Conservation (phyloP, 1,140 invertebrate species). For the Sinonovacula constricta region DNA sequence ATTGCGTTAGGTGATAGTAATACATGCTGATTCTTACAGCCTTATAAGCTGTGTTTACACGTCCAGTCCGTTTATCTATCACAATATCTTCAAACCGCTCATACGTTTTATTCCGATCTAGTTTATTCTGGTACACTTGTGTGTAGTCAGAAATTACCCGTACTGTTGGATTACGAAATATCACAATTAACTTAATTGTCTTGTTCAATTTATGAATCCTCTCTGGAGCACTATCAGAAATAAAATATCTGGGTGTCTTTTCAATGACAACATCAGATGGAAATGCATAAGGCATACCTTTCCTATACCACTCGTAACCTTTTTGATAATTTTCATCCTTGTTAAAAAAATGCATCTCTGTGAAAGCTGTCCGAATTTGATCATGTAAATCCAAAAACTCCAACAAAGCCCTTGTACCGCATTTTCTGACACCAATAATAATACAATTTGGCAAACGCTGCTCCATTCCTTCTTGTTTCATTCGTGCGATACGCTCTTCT, state of each 20-base stretch:
- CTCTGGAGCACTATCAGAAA: conserved; percentile 85
- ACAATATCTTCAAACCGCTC: conserved; percentile 72
- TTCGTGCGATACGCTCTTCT: conserved; percentile 17
- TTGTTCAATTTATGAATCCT: conserved; percentile 93
- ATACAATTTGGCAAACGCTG: conserved; percentile 66
- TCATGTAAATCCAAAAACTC: conserved; percentile 77
- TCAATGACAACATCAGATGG: conserved; percentile 79
- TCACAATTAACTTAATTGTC: conserved; percentile 90
- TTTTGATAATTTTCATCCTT: conserved; percentile 73
- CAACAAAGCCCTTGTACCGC: conserved; percentile 77
- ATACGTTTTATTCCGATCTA: conserved; percentile 67
- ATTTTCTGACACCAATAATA: conserved; percentile 78
- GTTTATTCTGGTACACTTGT: conserved; percentile 80
- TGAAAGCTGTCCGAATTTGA: conserved; percentile 67
- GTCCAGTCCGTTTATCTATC: conserved; percentile 66
- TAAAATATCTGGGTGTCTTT: conserved; percentile 81
- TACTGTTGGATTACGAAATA: conserved; percentile 94
- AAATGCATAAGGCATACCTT: conserved; percentile 75
- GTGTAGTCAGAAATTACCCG: conserved; percentile 96
- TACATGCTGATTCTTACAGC: conserved; percentile 76
- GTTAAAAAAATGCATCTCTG: conserved; percentile 78
- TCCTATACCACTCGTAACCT: conserved; percentile 78
- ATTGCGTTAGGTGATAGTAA: conserved; percentile 74
- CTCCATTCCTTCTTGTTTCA: conserved; percentile 13
- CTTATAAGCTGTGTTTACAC: conserved; percentile 70